phyloP scores from a whole-genome alignment of 2,113 vertebrate species.

The Xyrauchen texanus region DNA sequence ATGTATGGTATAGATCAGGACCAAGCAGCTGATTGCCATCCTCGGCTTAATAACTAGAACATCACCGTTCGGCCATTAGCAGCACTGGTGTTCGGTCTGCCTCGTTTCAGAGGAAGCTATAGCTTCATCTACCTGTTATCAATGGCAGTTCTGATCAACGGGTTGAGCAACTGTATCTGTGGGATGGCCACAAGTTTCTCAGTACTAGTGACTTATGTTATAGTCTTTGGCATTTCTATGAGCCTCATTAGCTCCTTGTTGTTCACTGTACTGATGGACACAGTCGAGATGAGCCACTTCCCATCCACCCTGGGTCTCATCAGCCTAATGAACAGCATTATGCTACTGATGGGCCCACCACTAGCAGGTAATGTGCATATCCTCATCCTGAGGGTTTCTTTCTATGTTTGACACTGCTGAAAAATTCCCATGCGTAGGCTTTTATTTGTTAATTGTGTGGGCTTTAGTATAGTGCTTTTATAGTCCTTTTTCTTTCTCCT shows the following conservation, averaged over 20 bases:
- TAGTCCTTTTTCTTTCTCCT: too few species aligned
- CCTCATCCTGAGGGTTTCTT: not conserved
- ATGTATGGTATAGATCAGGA: constrained; percentile 69
- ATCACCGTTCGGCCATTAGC: constrained; percentile 77
- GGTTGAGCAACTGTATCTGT: constrained; percentile 82
- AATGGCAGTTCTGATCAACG: constrained; percentile 69
- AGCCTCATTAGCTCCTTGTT: constrained; percentile 75
- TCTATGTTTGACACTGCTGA: not conserved
- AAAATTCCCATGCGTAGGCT: too few species aligned
- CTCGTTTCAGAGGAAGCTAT: constrained; percentile 62
- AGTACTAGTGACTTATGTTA: constrained; percentile 74
- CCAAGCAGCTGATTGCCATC: constrained; percentile 79
- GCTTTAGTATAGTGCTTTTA: too few species aligned
- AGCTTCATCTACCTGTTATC: constrained; percentile 75
- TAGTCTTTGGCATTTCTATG: constrained; percentile 79
- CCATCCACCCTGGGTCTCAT: constrained; percentile 83
- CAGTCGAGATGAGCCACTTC: constrained; percentile 83
- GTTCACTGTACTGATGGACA: constrained; percentile 87
- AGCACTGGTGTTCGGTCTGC: constrained; percentile 72
- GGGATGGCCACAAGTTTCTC: constrained; percentile 65
- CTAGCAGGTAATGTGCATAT: constrained; percentile 75
- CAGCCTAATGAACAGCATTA: constrained; percentile 77
- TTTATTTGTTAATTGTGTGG: too few species aligned
- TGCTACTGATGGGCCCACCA: constrained; percentile 76
- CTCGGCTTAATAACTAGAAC: constrained; percentile 82